These are phyloP conservation scores for Drosophila navojoa DNA, from an alignment of 1,140 invertebrate species.

Conservation along the genomic window DNA sequence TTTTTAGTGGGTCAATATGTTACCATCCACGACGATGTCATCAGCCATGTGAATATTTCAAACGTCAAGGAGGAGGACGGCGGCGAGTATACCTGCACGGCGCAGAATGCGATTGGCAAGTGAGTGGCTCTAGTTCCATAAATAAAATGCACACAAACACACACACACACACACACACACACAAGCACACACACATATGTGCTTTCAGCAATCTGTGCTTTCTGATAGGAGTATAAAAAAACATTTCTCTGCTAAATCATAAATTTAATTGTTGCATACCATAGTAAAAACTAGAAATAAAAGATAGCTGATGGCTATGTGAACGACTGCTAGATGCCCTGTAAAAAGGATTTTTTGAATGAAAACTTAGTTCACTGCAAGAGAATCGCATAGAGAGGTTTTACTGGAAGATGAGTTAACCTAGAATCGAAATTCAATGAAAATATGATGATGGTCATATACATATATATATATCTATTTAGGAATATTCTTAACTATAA, in stretches of 20 bases:
- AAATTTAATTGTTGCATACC: conserved; percentile 64
- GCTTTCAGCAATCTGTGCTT: conserved; percentile 3
- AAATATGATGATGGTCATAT: too few relatives aligned
- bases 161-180: too few relatives aligned
- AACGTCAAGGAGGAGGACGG: conserved; percentile 95
- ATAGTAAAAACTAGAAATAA: conserved; percentile 36
- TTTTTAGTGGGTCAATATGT: conserved; percentile 96
- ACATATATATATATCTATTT: too few relatives aligned
- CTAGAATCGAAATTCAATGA: too few relatives aligned
- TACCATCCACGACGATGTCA: conserved; percentile 95
- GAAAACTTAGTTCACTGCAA: background rate
- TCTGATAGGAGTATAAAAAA: conserved; percentile 64
- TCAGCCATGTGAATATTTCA: conserved; percentile 97
- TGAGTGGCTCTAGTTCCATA: conserved; percentile 75
- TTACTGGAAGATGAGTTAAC: too few relatives aligned
- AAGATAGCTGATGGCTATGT: background rate
- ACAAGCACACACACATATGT: too few relatives aligned
- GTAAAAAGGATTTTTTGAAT: background rate
- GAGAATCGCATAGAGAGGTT: too few relatives aligned
- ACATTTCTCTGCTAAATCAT: conserved; percentile 79
- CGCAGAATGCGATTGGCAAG: conserved; percentile 91
- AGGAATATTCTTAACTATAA: too few relatives aligned
- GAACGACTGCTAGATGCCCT: conserved; percentile 2
- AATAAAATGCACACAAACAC: conserved; percentile 51
- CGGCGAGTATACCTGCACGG: conserved; percentile 94